phyloP scores from a whole-genome alignment of 2,888 invertebrate species.

The Tupiocoris notatus region DNA sequence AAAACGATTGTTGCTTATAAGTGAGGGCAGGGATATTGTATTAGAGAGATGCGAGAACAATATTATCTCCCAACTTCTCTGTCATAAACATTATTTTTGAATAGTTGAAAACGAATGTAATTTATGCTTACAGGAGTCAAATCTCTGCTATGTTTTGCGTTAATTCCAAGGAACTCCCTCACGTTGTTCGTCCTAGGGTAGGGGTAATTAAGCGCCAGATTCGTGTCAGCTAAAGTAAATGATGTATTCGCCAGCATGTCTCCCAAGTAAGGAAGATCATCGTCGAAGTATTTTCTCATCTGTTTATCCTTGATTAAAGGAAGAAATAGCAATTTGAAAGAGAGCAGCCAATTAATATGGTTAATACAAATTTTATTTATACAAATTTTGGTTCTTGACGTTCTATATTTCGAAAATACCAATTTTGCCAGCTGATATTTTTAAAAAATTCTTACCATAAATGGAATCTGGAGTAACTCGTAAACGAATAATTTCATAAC shows the following conservation, averaged over 20 bases:
- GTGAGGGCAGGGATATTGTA: too few relatives aligned
- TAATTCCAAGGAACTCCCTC: conserved; percentile 41
- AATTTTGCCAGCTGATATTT: too few relatives aligned
- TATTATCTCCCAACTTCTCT: too few relatives aligned
- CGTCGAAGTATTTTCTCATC: conserved; percentile 37
- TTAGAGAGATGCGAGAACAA: too few relatives aligned
- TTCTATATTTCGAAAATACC: too few relatives aligned
- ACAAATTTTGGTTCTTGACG: too few relatives aligned
- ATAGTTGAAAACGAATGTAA: too few relatives aligned
- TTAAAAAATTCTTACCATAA: conserved; percentile 40
- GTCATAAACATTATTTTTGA: too few relatives aligned
- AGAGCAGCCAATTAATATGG: too few relatives aligned
- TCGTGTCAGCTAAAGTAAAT: conserved; percentile 28
- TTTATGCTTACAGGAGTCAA: conserved; percentile 38
- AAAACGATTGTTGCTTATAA: too few relatives aligned
- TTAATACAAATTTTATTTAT: too few relatives aligned
- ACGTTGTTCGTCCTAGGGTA: conserved; percentile 38
- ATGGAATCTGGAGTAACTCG: conserved; percentile 41
- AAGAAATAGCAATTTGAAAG: too few relatives aligned
- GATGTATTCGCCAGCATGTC: conserved; percentile 34
- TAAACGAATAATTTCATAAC: conserved; percentile 30
- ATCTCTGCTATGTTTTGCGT: conserved; percentile 23
- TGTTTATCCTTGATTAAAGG: conserved; percentile 31
- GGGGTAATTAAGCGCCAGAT: conserved; percentile 27
- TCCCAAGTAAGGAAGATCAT: conserved; percentile 37